These are phyloP conservation scores for Erinaceus europaeus DNA, from an alignment of 2,113 vertebrate genomes.

Conservation along the genomic window DNA sequence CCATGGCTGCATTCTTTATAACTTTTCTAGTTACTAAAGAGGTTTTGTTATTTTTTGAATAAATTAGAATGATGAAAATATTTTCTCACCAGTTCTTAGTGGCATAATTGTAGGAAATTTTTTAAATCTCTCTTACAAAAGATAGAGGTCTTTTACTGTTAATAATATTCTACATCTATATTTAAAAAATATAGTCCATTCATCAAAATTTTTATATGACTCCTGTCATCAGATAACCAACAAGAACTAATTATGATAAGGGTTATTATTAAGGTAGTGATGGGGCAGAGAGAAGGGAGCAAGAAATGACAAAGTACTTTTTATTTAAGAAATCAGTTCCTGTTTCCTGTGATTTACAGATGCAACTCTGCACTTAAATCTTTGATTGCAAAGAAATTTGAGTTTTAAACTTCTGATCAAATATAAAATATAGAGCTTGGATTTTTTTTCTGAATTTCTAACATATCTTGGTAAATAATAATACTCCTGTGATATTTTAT, in stretches of 20 bases:
- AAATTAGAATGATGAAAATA: background rate
- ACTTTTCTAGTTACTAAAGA: background rate
- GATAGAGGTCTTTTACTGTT: constrained; percentile 6
- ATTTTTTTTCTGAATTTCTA: no score
- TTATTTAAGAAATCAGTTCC: constrained; percentile 5
- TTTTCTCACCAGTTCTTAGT: background rate
- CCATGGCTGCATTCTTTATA: background rate
- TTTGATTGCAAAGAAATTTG: background rate
- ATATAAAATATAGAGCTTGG: constrained; percentile 9
- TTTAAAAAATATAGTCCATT: constrained; percentile 29
- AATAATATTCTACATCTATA: background rate
- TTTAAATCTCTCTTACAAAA: background rate
- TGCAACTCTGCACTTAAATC: background rate
- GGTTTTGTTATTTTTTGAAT: background rate
- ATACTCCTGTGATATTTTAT: background rate
- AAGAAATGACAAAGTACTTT: background rate
- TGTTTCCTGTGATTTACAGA: background rate
- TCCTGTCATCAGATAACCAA: background rate
- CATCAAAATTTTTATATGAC: constrained; percentile 5
- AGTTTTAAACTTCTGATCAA: constrained; percentile 12
- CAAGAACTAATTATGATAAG: background rate
- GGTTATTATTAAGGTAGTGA: constrained; percentile 2
- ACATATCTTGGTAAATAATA: background rate
- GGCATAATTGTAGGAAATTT: background rate
- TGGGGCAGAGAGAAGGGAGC: background rate